These are phyloP conservation scores for Loriculus beryllinus DNA, from an alignment of 2,797 vertebrate species.

Conservation along the genomic window DNA sequence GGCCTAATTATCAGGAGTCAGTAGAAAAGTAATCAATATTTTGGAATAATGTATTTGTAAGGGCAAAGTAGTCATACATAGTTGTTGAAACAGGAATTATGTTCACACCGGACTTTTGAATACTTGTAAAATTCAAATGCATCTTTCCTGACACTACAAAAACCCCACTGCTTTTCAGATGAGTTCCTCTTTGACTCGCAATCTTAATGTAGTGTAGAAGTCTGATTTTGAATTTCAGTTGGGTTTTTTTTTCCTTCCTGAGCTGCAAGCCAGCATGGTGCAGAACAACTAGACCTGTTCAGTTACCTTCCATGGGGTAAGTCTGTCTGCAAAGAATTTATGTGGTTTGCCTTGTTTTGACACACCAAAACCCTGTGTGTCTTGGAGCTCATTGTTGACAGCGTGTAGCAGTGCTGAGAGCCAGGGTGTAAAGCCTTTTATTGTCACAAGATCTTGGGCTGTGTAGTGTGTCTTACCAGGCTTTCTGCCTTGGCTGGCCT, in stretches of 20 bases:
- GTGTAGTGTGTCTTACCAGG: neutral
- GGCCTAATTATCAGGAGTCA: neutral
- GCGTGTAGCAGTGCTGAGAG: neutral
- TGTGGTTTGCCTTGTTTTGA: neutral
- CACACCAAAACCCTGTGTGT: neutral
- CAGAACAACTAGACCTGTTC: neutral
- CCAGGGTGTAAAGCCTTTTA: neutral
- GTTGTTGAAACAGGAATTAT: neutral
- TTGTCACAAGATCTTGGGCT: neutral
- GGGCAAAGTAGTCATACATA: neutral
- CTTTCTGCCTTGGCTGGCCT: neutral
- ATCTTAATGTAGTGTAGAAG: neutral
- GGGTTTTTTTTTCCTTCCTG: neutral
- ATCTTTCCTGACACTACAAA: neutral
- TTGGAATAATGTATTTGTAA: neutral
- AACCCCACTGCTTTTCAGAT: neutral
- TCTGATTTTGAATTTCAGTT: neutral
- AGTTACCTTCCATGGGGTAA: neutral
- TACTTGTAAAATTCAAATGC: neutral
- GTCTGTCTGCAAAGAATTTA: neutral
- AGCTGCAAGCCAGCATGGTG: neutral
- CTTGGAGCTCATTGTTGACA: no score
- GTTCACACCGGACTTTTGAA: neutral
- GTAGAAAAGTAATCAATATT: neutral
- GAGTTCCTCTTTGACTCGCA: neutral